Evolutionary conservation across 2,113 vertebrate species (phyloP), one percentile per base, ranked within the genome.

Genomic region (Oryzias woworae): DNA sequence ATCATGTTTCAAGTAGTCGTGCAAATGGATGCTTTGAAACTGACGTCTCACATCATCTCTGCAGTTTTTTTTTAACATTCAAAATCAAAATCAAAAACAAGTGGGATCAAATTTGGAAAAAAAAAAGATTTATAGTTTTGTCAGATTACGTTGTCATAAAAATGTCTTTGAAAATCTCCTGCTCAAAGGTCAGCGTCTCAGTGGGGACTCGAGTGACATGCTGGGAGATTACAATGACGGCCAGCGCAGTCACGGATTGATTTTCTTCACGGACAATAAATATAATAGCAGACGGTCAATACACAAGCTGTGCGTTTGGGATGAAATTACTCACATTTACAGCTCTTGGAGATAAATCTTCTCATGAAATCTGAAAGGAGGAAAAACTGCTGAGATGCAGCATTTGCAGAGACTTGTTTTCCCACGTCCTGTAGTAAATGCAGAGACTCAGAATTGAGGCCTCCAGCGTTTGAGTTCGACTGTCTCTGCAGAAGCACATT

Each of bases 301-400:
- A 60, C 16, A 42, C 50, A 48, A 24, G 7, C 59, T 44, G 15
- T 24, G 44, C 45, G 55, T n/a, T 69, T 28, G 42, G 16, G 52
- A 54, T 43, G 51, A 2, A 53, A 76, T 74, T 57, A 66, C 49
- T 41, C 52, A 72, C 43, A 69, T 71, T 79, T 49, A 13, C 20
- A 42, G 71, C 55, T 74, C 10, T 1, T 7, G n/a, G 49, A 53
- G 49, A 56, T 71, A 60, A 47, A 56, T n/a, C 3, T 18, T 65
- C 54, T 46, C 51, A 46, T 64, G 23, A 50, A 43, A 24, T 24
- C 53, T 2, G 20, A 20, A 42, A 36, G 44, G 31, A 62, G 46
- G 31, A 63, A 28, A 53, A 50, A 53, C 50, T 49, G 53, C 60
- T 57, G 44, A 58, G 18, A 66, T 48, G 13, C 26, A 28, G 50